Conservation (phyloP, 2,797 vertebrate species). For the Craterocephalus amniculus region DNA sequence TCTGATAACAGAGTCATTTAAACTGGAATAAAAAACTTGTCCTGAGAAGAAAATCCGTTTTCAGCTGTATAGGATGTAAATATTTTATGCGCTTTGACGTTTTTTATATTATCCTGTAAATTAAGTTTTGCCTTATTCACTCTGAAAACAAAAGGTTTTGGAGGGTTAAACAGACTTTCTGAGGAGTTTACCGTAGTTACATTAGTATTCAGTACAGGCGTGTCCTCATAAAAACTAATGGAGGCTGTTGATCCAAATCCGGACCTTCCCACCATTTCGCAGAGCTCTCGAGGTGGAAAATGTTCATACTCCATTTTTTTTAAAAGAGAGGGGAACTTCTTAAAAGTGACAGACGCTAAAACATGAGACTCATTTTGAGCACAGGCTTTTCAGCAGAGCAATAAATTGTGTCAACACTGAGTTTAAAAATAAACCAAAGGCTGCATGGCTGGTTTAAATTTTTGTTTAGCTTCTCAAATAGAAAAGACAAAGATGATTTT, state of each 20-base stretch:
- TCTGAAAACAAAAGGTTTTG: too few species aligned
- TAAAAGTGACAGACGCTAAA: slow-evolving; percentile 10
- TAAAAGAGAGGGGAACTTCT: neutral
- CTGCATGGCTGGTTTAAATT: slow-evolving; percentile 2
- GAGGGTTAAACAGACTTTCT: neutral
- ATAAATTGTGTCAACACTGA: slow-evolving; percentile 20
- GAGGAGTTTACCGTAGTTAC: too few species aligned
- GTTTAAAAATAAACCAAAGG: neutral
- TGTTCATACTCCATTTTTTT: neutral
- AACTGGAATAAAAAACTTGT: slow-evolving; percentile 65
- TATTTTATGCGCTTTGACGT: slow-evolving; percentile 12
- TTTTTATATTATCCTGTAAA: slow-evolving; percentile 7
- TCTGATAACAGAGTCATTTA: slow-evolving; percentile 31
- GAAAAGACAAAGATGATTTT: neutral
- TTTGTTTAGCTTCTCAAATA: neutral
- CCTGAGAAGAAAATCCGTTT: slow-evolving; percentile 55
- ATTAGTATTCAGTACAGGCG: neutral
- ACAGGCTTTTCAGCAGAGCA: slow-evolving; percentile 13
- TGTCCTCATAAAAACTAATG: neutral
- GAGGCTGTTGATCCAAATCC: slow-evolving; percentile 7
- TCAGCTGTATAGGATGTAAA: slow-evolving; percentile 20
- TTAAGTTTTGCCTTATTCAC: rapidly evolving
- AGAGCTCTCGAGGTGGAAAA: slow-evolving; percentile 23
- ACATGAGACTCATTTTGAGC: slow-evolving; percentile 1
- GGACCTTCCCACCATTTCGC: slow-evolving; percentile 8